Evolutionary conservation across 2,888 invertebrate genomes (phyloP).

Genomic region (Scelioninae gen. 1): DNA sequence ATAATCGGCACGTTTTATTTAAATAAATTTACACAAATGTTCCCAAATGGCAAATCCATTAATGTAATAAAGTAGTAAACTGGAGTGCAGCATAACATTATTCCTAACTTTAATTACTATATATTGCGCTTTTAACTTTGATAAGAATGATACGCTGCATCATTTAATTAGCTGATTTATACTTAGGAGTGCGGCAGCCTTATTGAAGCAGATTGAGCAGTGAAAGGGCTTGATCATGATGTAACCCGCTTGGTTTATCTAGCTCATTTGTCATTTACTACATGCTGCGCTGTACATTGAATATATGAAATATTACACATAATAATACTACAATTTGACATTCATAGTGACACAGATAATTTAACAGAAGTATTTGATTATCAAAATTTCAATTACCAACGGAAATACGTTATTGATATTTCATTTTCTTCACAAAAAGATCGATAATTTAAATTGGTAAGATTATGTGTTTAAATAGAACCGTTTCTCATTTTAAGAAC

Average conservation of each 20-base stretch:
- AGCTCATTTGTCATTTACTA: slow-evolving; percentile 25
- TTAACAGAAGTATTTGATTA: slow-evolving; percentile 29
- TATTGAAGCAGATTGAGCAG: slow-evolving; percentile 10
- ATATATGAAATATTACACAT: slow-evolving; percentile 18
- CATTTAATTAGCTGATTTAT: slow-evolving; percentile 17
- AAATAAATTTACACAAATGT: not conserved
- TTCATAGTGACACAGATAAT: not conserved
- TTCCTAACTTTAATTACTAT: not conserved
- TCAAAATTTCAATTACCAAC: slow-evolving; percentile 21
- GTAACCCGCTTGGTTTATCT: slow-evolving; percentile 13
- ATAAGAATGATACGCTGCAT: not conserved
- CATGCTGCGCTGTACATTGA: slow-evolving; percentile 10
- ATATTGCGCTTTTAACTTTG: not conserved
- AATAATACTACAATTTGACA: slow-evolving; percentile 10
- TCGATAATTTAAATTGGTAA: not conserved
- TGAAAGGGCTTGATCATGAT: slow-evolving; percentile 35
- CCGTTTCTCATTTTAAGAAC: not conserved
- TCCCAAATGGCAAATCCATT: too few relatives aligned
- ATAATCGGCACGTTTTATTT: not conserved
- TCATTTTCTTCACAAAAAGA: not conserved
- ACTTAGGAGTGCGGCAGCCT: not conserved
- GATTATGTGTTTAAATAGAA: not conserved
- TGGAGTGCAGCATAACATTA: not conserved
- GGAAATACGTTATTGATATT: not conserved
- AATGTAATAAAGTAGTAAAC: too few relatives aligned